These are phyloP conservation scores for Perdita meconis DNA, from an alignment of 2,888 invertebrate species.

Conservation along the genomic window DNA sequence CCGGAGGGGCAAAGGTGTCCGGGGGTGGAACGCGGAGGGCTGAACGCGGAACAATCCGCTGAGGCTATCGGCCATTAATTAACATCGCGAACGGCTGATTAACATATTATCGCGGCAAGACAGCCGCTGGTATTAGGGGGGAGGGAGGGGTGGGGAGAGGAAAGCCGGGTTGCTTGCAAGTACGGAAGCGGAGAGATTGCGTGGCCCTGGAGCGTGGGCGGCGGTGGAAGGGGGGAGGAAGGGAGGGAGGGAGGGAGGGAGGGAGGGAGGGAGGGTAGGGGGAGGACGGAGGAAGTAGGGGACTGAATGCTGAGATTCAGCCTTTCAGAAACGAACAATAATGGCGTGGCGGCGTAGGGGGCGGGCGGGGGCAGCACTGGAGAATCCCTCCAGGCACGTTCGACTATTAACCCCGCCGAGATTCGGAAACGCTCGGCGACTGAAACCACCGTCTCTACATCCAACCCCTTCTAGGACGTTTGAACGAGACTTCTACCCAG, in stretches of 20 bases:
- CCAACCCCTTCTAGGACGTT: slow-evolving; percentile 67
- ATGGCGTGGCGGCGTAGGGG: slow-evolving; percentile 48
- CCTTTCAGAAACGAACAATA: slow-evolving; percentile 67
- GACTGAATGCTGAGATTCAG: slow-evolving; percentile 61
- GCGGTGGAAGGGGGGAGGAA: slow-evolving; percentile 46
- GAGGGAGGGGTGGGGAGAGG: slow-evolving; percentile 3
- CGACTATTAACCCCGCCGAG: slow-evolving; percentile 77
- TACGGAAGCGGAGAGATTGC: slow-evolving; percentile 55
- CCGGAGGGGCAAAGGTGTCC: too few relatives aligned
- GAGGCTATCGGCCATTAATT: slow-evolving; percentile 74
- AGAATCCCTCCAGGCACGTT: slow-evolving; percentile 75
- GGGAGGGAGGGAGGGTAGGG: slow-evolving; percentile 6
- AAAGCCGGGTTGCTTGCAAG: slow-evolving; percentile 49
- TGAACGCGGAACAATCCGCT: slow-evolving; percentile 46
- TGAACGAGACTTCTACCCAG: slow-evolving; percentile 66
- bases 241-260: too few relatives aligned
- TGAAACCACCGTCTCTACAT: slow-evolving; percentile 68
- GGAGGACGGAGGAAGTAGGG: slow-evolving; percentile 54
- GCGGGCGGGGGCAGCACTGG: slow-evolving; percentile 45
- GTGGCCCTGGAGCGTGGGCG: slow-evolving; percentile 15
- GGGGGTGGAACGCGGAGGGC: too few relatives aligned
- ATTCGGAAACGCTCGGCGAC: slow-evolving; percentile 74
- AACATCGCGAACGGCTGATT: slow-evolving; percentile 77
- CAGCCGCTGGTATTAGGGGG: slow-evolving; percentile 58
- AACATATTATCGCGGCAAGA: slow-evolving; percentile 79